Conservation (phyloP, 2,113 vertebrate genomes). For the Sphyrna mokarran region DNA sequence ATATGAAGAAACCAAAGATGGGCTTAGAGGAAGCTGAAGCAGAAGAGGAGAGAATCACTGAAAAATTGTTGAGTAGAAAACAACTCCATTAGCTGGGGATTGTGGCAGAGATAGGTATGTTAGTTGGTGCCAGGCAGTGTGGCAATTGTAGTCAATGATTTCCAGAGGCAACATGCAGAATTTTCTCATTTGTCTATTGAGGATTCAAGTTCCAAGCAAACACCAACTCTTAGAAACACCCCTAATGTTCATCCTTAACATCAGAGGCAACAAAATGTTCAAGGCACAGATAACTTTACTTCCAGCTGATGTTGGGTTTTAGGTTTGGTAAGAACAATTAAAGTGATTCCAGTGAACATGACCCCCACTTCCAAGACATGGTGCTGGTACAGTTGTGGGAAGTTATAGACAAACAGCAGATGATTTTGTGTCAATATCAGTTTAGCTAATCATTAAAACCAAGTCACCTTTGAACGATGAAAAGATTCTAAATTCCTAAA, state of each 20-base stretch:
- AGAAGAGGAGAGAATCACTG: neutral
- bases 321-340: neutral
- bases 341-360: neutral
- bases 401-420: neutral
- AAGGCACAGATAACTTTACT: neutral
- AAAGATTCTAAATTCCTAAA: neutral
- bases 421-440: neutral
- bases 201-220: neutral
- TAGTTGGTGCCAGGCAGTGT: neutral
- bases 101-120: neutral
- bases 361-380: neutral
- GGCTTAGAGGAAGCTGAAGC: neutral
- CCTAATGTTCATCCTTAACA: neutral
- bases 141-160: neutral
- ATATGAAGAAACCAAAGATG: neutral
- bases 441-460: neutral
- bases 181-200: neutral
- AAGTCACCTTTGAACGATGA: neutral
- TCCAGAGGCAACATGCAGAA: neutral
- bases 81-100: neutral
- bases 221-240: neutral
- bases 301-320: neutral
- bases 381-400: neutral
- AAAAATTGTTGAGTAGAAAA: neutral
- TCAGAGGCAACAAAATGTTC: neutral